A percentile compares a stretch with the other conserved stretches of the same genome.
These are phyloP conservation scores for Drosophila bipectinata DNA, from an alignment of 1,140 invertebrate species.

Conservation along the genomic window DNA sequence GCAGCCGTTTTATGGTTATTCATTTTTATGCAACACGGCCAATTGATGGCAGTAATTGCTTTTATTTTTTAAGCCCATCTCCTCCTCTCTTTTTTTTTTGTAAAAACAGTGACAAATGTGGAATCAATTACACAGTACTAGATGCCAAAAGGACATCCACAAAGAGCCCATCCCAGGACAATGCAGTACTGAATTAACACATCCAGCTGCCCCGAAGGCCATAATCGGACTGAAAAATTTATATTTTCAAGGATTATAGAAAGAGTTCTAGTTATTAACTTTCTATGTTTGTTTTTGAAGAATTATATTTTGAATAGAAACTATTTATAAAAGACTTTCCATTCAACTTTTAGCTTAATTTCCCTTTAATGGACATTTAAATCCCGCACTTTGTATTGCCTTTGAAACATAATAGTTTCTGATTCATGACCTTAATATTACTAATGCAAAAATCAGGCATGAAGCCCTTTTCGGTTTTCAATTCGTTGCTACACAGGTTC, in stretches of 20 bases:
- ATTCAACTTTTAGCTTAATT: background rate
- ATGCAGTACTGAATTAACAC: background rate
- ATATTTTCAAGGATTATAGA: background rate
- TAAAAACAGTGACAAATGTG: constrained; percentile 41
- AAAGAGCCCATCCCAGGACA: background rate
- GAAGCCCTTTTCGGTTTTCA: background rate
- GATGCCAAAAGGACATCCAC: background rate
- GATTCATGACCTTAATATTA: background rate
- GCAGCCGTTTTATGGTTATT: constrained; percentile 66
- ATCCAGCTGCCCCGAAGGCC: background rate
- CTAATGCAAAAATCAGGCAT: constrained; percentile 2
- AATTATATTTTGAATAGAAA: background rate
- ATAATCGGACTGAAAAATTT: background rate
- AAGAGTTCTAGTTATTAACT: background rate
- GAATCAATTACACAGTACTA: constrained; percentile 40
- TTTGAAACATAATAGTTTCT: background rate
- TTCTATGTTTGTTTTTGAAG: background rate
- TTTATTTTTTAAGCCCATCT: constrained; percentile 23
- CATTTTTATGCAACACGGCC: constrained; percentile 70
- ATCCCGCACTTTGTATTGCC: background rate
- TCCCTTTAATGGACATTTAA: background rate
- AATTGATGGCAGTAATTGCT: constrained; percentile 73
- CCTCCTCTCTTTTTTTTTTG: background rate
- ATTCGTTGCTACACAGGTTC: background rate
- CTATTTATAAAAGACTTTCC: background rate